These are phyloP conservation scores for Sebastes jordani DNA, from an alignment of 2,797 vertebrate genomes.

Conservation along the genomic window DNA sequence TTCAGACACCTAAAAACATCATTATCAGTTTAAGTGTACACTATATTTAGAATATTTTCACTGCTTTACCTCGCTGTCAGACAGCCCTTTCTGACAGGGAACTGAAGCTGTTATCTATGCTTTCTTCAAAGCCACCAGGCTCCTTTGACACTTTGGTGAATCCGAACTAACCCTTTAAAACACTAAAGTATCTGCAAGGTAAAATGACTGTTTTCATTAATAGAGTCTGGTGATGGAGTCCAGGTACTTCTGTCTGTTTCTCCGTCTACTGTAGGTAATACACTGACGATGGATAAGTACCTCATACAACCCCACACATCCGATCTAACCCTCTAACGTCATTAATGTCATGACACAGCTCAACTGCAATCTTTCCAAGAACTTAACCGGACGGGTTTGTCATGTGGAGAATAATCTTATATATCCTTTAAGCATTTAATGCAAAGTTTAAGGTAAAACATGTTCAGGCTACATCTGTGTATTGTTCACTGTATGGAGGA, in stretches of 20 bases:
- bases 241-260: too few species aligned
- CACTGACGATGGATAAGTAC: too few species aligned
- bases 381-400: neutral
- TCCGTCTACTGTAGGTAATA: too few species aligned
- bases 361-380: neutral
- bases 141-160: too few species aligned
- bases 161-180: too few species aligned
- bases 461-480: neutral
- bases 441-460: neutral
- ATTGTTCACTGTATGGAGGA: neutral
- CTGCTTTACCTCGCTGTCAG: fast-evolving
- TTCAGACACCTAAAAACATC: too few species aligned
- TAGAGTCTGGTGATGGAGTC: neutral
- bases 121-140: too few species aligned
- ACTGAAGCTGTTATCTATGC: too few species aligned
- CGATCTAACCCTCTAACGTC: neutral
- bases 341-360: neutral
- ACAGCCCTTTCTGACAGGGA: too few species aligned
- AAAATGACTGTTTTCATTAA: neutral
- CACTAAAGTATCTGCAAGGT: neutral
- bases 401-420: neutral
- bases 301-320: neutral
- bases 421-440: neutral
- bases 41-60: too few species aligned
- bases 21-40: too few species aligned